Evolutionary conservation across 2,113 vertebrate genomes (phyloP).

Genomic region (Bothrops jararaca): DNA sequence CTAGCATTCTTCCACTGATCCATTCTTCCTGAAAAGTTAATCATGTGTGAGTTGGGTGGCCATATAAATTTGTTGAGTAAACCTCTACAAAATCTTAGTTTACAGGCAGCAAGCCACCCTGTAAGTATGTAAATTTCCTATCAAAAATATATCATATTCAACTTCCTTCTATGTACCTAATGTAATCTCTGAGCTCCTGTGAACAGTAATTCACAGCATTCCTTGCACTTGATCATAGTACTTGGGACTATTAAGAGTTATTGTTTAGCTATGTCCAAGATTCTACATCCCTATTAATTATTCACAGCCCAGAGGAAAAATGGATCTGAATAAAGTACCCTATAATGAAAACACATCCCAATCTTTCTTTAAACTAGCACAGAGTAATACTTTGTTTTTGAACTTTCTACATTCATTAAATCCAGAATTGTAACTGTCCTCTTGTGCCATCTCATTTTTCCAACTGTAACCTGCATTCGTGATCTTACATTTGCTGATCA

Average conservation of each 20-base stretch:
- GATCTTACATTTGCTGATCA: not conserved
- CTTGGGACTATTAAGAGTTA: not conserved
- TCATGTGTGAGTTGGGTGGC: not conserved
- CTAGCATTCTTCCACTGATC: not conserved
- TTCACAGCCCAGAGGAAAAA: not conserved
- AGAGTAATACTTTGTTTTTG: not conserved
- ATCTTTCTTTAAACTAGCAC: not conserved
- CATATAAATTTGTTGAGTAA: not conserved
- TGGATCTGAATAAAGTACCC: not conserved
- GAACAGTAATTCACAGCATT: not conserved
- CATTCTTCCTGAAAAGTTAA: not conserved
- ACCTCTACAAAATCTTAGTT: not conserved
- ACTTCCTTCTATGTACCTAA: not conserved
- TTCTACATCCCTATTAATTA: not conserved
- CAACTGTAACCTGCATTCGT: not conserved
- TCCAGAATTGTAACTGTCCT: not conserved
- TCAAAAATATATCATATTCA: not conserved
- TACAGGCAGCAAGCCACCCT: not conserved
- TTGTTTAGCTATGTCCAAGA: not conserved
- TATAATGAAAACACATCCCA: not conserved
- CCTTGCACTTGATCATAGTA: not conserved
- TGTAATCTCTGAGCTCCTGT: not conserved
- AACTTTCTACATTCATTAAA: not conserved
- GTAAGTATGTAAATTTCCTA: not conserved
- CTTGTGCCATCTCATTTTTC: not conserved